Base-by-base conservation (phyloP, 2,797 vertebrate genomes). In the Intellagama lesueurii region DNA sequence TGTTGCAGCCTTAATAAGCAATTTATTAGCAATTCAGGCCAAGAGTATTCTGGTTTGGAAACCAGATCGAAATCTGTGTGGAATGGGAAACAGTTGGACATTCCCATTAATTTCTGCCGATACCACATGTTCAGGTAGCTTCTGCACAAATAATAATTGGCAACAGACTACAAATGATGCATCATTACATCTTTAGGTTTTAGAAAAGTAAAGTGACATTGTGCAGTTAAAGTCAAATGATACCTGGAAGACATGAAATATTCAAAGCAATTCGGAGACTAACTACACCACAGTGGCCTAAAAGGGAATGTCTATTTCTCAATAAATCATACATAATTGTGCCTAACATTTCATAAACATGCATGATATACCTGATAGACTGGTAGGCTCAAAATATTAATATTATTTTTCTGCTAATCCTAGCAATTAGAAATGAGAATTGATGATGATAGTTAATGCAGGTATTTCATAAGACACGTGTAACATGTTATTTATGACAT, bases 31-130 rank as follows among this genome's bases (percentile, higher is more conserved):
- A 90, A 68, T 40, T 81, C 78, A 86, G 40, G 87, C 66, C 16
- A 94, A 81, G 85, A 44, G 68, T 44, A 0, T 89, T 90, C 94
- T 92, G 11, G 79, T 95, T 94, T 91, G 68, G 30, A 94, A 89
- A 90, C 12, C 78, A 86, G 44, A 88, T 89, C 92, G 68, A 92
- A 80, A 72, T 4, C 9, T 73, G 44, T 0, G 24, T 93, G n/a
- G 79, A 94, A 91, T 66, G 75, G 52, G 87, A 81, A 95, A 78
- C 52, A 92, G 76, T 1, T 92, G 66, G 56, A 49, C 73, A 92
- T 90, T 91, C n/a, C 32, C n/a, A 91, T 94, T 92, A 83, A 79
- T 93, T 87, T 93, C n/a, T 89, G 2, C 80, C n/a, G 32, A 89
- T 93, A 75, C 17, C 16, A 0, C 47, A 49, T 92, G 76, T 88